Conservation (phyloP, 64 coral and sea anemone genomes). For the Anthopleura sola region DNA sequence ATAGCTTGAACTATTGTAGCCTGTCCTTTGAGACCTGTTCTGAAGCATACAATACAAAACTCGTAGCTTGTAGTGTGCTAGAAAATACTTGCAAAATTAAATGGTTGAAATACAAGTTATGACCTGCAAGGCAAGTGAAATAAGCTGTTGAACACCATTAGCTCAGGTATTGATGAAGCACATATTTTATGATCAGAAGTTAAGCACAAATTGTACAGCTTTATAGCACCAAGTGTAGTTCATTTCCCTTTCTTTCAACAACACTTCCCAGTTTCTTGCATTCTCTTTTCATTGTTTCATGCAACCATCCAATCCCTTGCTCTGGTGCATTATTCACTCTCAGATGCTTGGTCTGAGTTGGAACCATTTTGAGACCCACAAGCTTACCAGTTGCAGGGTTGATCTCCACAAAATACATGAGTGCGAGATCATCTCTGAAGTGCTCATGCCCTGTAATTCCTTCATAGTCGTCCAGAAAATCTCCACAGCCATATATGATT, state of each 20-base stretch:
- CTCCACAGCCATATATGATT: conserved; percentile 89
- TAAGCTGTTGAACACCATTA: not conserved
- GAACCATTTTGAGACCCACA: conserved; percentile 66
- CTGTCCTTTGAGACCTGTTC: not conserved
- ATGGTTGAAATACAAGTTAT: no score
- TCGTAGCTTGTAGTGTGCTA: no score
- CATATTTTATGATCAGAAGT: not conserved
- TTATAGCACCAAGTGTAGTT: conserved; percentile 55
- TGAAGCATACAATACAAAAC: no score
- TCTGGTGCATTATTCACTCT: conserved; percentile 67
- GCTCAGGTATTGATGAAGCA: not conserved
- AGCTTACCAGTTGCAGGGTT: conserved; percentile 53
- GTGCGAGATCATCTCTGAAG: conserved; percentile 65
- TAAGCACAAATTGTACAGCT: not conserved
- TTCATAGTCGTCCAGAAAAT: conserved; percentile 89
- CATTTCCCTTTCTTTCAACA: conserved; percentile 48
- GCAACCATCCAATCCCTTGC: conserved; percentile 71
- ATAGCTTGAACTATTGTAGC: not conserved
- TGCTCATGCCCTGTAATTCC: conserved; percentile 71
- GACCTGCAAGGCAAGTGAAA: no score
- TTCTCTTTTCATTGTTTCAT: conserved; percentile 72
- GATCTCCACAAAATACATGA: conserved; percentile 85
- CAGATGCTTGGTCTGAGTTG: conserved; percentile 73
- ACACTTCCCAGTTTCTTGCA: conserved; percentile 57
- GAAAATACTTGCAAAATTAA: no score